These are phyloP conservation scores for Pristiophorus japonicus DNA, from an alignment of 2,113 vertebrate species.

Conservation along the genomic window DNA sequence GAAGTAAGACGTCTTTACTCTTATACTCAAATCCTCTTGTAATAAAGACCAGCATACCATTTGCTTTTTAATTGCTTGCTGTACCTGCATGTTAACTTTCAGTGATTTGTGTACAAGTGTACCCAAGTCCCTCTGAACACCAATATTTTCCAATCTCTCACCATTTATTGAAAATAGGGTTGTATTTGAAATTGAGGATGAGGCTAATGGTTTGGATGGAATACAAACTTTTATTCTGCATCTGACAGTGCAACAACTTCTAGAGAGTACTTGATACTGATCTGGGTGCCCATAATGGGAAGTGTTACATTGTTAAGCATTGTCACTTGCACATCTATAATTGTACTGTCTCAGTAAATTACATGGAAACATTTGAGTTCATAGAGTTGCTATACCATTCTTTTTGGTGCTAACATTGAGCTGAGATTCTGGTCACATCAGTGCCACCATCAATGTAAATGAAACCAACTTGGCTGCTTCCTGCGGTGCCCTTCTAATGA, in stretches of 20 bases:
- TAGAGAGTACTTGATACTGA: not conserved
- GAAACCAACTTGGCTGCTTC: not conserved
- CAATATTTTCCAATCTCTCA: no score
- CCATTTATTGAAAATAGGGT: not conserved
- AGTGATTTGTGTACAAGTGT: no score
- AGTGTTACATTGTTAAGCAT: not conserved
- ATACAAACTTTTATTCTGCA: not conserved
- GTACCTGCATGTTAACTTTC: no score
- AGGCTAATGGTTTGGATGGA: not conserved
- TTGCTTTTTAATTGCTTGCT: no score
- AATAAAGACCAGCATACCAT: no score
- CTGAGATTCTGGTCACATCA: not conserved
- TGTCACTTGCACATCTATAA: not conserved
- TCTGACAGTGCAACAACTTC: not conserved
- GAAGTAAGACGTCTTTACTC: no score
- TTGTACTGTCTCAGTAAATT: not conserved
- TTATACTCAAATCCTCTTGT: no score
- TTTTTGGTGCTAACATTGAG: not conserved
- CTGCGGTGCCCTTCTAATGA: not conserved
- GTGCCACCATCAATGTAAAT: not conserved
- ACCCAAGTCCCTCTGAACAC: no score
- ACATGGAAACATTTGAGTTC: not conserved
- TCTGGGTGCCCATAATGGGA: not conserved
- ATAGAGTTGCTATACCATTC: not conserved
- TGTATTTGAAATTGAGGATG: not conserved